Evolutionary conservation across 1,140 invertebrate species (phyloP).

Genomic region (Anagrus nilaparvatae): DNA sequence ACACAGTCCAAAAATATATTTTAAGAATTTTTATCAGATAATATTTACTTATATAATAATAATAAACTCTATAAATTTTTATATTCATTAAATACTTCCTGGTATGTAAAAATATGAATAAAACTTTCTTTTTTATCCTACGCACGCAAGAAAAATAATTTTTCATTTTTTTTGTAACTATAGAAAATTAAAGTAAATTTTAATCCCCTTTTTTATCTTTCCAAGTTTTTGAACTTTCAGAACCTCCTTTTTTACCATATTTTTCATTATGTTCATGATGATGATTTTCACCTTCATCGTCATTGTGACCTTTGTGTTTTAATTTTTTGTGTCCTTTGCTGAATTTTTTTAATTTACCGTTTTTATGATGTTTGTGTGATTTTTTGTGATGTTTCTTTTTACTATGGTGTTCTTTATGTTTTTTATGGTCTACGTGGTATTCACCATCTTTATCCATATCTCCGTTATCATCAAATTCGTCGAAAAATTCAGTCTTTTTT

Average conservation of each 20-base stretch:
- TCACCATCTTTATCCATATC: conserved; percentile 35
- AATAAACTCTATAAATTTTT: too few relatives aligned
- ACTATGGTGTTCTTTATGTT: conserved; percentile 43
- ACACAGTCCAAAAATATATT: too few relatives aligned
- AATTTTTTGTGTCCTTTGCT: conserved; percentile 47
- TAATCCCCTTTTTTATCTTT: too few relatives aligned
- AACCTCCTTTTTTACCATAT: conserved; percentile 43
- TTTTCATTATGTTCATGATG: conserved; percentile 27
- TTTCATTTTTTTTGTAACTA: too few relatives aligned
- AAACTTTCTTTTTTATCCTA: too few relatives aligned
- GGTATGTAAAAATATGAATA: too few relatives aligned
- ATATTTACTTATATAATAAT: too few relatives aligned
- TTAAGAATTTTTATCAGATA: too few relatives aligned
- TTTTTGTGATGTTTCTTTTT: conserved; percentile 47
- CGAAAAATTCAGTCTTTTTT: conserved; percentile 43
- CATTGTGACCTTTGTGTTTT: conserved; percentile 45
- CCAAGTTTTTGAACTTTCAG: too few relatives aligned
- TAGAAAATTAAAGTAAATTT: too few relatives aligned
- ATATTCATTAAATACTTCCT: too few relatives aligned
- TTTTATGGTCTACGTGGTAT: conserved; percentile 29
- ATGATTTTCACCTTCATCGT: conserved; percentile 34
- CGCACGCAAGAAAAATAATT: too few relatives aligned
- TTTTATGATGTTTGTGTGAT: conserved; percentile 44
- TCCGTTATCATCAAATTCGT: conserved; percentile 41
- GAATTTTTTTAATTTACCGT: conserved; percentile 47